phyloP scores from a whole-genome alignment of 2,797 vertebrate genomes.

The Pangasius sanitwongsei region DNA sequence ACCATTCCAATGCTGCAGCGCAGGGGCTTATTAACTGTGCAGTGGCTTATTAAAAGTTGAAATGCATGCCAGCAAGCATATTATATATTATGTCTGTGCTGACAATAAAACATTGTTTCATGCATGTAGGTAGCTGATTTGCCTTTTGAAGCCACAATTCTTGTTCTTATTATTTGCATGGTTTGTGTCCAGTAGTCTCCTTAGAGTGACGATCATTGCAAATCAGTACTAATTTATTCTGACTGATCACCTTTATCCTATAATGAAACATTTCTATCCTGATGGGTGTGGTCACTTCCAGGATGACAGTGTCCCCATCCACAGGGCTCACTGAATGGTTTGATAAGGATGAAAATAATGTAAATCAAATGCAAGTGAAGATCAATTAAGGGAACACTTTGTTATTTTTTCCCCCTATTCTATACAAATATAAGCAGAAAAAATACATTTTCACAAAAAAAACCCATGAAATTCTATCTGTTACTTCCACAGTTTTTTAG shows the following conservation, averaged over 20 bases:
- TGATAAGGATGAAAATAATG: background rate
- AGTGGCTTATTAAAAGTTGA: slow-evolving; percentile 48
- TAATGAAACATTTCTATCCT: background rate
- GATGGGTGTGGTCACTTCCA: background rate
- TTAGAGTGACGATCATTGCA: background rate
- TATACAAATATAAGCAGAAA: background rate
- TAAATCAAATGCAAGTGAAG: background rate
- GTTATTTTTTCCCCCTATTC: background rate
- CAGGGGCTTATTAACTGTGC: slow-evolving; percentile 60
- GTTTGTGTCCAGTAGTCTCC: background rate
- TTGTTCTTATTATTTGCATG: background rate
- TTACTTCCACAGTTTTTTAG: background rate
- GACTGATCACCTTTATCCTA: background rate
- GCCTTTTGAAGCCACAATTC: background rate
- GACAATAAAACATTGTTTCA: slow-evolving; percentile 1
- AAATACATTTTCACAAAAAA: background rate
- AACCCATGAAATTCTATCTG: background rate
- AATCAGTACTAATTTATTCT: background rate
- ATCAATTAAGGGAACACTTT: background rate
- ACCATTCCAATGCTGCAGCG: slow-evolving; percentile 49
- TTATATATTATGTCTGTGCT: background rate
- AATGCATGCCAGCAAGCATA: background rate
- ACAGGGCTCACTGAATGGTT: background rate
- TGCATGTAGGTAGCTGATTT: background rate
- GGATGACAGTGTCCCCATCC: background rate